Percentiles rank a stretch among this genome's conserved stretches.
These are phyloP conservation scores for Oenanthe oenanthe DNA, from an alignment of 2,113 vertebrate genomes.

Conservation along the genomic window DNA sequence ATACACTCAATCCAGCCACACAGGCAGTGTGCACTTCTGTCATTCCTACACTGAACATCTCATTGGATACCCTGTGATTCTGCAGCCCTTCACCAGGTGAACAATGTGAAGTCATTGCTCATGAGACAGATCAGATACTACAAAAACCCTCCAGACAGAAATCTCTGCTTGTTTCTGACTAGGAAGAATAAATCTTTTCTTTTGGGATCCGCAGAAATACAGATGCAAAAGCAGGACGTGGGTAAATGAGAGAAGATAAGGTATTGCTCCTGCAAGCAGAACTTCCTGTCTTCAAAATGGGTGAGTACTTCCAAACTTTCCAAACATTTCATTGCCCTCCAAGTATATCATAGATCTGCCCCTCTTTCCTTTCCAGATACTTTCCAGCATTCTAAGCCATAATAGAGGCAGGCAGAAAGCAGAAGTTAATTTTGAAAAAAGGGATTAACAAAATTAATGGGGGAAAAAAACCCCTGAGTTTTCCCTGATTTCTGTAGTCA, in stretches of 20 bases:
- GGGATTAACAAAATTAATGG: not conserved
- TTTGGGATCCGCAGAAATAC: constrained; percentile 34
- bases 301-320: constrained; percentile 47
- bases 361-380: not conserved
- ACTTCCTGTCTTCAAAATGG: not conserved
- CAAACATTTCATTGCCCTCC: not conserved
- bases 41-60: not conserved
- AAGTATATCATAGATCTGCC: not conserved
- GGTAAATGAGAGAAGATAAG: constrained; percentile 33
- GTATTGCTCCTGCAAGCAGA: constrained; percentile 3
- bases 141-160: not conserved
- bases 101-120: rapidly evolving
- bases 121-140: not conserved
- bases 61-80: not conserved
- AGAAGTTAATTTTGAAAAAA: not conserved
- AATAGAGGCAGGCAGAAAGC: not conserved
- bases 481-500: not conserved
- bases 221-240: not conserved
- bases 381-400: not conserved
- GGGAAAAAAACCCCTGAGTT: not conserved
- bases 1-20: not conserved
- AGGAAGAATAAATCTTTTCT: constrained; percentile 25
- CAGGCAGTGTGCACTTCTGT: not conserved
- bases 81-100: not conserved
- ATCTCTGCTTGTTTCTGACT: not conserved